Base-by-base conservation (phyloP, 2,113 vertebrate species). In the Archilochus colubris region DNA sequence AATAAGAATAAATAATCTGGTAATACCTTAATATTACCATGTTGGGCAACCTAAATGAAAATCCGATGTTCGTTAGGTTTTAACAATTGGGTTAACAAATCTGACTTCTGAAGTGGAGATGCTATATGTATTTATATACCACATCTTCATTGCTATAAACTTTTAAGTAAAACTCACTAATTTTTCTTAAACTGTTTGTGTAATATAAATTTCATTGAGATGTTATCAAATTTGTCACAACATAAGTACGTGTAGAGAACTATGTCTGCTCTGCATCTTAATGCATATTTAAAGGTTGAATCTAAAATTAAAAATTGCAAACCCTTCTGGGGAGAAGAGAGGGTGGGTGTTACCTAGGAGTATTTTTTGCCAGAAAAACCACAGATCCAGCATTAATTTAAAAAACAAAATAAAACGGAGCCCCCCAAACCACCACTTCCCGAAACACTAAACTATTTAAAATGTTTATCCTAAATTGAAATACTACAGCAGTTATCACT, bases 121-220 rank as follows among this genome's bases (percentile, higher is more conserved):
- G 75, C 77, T 88, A 62, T 84, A 59, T 79, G 38, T 91, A 67
- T 78, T 93, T 86, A 68, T 61, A 79, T 67, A 75, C 80, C n/a
- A 78, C 46, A 76, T 73, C 40, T 78, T 78, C 74, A 40, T 48
- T 78, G 44, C 46, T 59, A 55, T 46, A 63, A 74, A 36, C 40
- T 54, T 77, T 28, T 28, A 63, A 78, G 66, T 67, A 68, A 78
- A 84, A 74, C 43, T 88, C 19, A 30, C 0, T 33, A 38, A 3
- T 76, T 90, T 85, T 88, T 86, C 75, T 90, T 38, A 64, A 61
- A n/a, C 59, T 50, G 17, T 86, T 94, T 28, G 21, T 78, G 28
- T 82, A 63, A 40, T n/a, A 2, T 33, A 81, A 74, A 28, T 54
- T 66, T 76, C 61, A 79, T 87, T 57, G 70, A 82, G 58, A 28